phyloP scores from a whole-genome alignment of 64 coral and sea anemone genomes.

The Cladopsammia gracilis region DNA sequence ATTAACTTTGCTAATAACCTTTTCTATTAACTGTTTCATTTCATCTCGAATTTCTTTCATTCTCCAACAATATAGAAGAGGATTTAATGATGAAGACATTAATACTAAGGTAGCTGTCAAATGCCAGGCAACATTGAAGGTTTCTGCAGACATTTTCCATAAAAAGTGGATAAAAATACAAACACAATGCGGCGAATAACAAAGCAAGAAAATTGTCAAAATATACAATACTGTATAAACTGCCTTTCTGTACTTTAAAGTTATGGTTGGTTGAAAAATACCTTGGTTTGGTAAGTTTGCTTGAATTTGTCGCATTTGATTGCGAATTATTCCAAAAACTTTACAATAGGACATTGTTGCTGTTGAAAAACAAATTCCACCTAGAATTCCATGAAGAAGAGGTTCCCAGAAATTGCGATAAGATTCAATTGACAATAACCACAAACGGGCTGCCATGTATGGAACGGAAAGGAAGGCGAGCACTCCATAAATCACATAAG shows the following conservation, averaged over 20 bases:
- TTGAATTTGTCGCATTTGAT: background rate
- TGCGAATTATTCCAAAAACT: background rate
- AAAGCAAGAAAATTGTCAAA: background rate
- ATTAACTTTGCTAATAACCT: background rate
- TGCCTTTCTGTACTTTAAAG: background rate
- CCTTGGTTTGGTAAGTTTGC: background rate
- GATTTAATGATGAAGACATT: background rate
- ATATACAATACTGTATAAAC: background rate
- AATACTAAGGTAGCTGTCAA: background rate
- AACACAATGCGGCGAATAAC: background rate
- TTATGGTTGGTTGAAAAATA: background rate
- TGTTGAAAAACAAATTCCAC: background rate
- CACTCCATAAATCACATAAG: background rate
- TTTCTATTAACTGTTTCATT: background rate
- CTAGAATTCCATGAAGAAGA: background rate
- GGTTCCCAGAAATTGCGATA: background rate
- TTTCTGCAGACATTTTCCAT: background rate
- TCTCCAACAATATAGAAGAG: slow-evolving; percentile 10
- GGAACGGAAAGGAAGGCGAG: background rate
- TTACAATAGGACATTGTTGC: background rate
- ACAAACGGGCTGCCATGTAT: background rate
- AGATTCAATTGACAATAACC: background rate
- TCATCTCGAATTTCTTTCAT: background rate
- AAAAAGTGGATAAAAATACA: background rate
- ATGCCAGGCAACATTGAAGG: background rate